A percentile compares a stretch with the other conserved stretches of the same genome.
Conservation (phyloP, 2,113 vertebrate genomes). For the Glaucidium brasilianum region DNA sequence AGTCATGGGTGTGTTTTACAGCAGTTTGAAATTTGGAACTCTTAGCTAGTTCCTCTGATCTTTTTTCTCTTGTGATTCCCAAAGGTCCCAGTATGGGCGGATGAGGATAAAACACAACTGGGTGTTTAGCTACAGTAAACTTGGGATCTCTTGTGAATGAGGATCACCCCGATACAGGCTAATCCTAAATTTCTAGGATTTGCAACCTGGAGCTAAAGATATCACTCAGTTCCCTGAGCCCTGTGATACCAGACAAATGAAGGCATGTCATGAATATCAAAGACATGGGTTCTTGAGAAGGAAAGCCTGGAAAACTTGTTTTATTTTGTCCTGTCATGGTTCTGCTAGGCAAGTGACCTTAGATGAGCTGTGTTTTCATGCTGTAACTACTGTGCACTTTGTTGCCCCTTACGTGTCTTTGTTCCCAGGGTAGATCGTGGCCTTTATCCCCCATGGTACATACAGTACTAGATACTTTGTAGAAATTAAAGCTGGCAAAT, state of each 20-base stretch:
- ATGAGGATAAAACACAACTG: not conserved
- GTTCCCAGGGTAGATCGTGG: not conserved
- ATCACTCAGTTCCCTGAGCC: rapidly evolving
- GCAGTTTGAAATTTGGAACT: not conserved
- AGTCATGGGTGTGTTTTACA: not conserved
- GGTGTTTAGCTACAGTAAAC: not conserved
- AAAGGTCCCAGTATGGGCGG: not conserved
- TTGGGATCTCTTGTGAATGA: not conserved
- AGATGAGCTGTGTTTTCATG: not conserved
- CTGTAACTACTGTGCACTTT: not conserved
- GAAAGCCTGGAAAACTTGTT: not conserved
- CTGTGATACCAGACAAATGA: not conserved
- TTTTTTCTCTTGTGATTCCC: not conserved
- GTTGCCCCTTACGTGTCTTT: not conserved
- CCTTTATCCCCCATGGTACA: not conserved
- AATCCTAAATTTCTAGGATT: not conserved
- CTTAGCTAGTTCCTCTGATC: not conserved
- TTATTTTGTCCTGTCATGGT: not conserved
- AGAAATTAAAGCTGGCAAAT: conserved; percentile 4
- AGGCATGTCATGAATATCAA: not conserved
- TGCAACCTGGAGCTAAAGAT: not conserved
- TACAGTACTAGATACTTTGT: not conserved
- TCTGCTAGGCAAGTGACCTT: not conserved
- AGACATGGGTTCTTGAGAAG: not conserved
- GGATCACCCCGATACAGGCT: not conserved